phyloP scores from a whole-genome alignment of 2,888 invertebrate genomes.

The Rhimphoctona megacephalus region DNA sequence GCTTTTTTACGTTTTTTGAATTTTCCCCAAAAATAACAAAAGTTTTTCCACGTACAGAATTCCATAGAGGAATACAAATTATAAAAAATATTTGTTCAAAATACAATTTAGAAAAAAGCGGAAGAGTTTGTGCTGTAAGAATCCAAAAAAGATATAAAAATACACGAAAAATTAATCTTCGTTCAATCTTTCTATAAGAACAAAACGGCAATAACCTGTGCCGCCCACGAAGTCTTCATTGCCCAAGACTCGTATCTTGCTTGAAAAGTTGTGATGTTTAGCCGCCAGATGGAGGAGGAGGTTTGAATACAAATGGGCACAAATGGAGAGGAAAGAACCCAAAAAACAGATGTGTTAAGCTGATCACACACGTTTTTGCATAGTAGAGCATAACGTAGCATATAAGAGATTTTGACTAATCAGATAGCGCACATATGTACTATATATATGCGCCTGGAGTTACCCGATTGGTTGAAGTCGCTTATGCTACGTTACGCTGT shows the following conservation, averaged over 20 bases:
- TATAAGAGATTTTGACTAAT: too few relatives aligned
- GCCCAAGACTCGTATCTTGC: conserved; percentile 17
- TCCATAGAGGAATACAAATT: background rate
- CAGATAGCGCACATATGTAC: too few relatives aligned
- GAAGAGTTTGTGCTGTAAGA: background rate
- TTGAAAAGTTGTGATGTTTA: conserved; percentile 6
- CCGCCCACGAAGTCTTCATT: conserved; percentile 24
- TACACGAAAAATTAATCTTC: too few relatives aligned
- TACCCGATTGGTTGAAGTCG: too few relatives aligned
- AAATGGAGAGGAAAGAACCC: background rate
- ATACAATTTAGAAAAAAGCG: too few relatives aligned
- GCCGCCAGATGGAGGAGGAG: conserved; percentile 21
- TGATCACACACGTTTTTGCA: too few relatives aligned
- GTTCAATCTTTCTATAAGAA: background rate
- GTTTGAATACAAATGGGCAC: background rate
- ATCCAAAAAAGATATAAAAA: background rate
- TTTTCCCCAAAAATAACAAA: background rate
- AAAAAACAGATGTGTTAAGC: background rate
- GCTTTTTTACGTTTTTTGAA: background rate
- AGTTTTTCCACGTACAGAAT: background rate
- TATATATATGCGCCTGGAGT: too few relatives aligned
- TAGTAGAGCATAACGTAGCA: too few relatives aligned
- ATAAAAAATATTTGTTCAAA: too few relatives aligned
- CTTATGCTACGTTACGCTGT: too few relatives aligned
- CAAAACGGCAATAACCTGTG: conserved; percentile 5